Conservation (phyloP, 2,888 invertebrate species). For the Machimus atricapillus region DNA sequence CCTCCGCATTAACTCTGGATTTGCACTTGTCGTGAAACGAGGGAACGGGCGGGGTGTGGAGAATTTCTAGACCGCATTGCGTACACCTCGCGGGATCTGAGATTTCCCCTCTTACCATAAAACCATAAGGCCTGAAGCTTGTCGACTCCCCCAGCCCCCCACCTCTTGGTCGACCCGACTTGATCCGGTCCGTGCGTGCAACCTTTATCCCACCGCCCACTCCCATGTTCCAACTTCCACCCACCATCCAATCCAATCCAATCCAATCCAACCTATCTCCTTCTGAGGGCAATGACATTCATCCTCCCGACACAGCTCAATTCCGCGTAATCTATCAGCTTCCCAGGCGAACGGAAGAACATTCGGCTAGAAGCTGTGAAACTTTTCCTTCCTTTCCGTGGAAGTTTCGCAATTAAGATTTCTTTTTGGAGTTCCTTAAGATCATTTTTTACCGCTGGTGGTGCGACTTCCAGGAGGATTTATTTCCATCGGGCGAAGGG, state of each 20-base stretch:
- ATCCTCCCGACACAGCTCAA: not conserved
- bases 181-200: not conserved
- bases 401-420: conserved; percentile 17
- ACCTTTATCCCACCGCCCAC: not conserved
- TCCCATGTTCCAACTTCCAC: not conserved
- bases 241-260: not conserved
- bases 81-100: not conserved
- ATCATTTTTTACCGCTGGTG: not conserved
- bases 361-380: not conserved
- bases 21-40: not conserved
- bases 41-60: not conserved
- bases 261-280: not conserved
- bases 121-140: not conserved
- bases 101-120: not conserved
- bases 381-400: not conserved
- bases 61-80: conserved; percentile 20
- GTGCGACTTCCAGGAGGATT: not conserved
- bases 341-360: not conserved
- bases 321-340: conserved; percentile 19
- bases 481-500: not conserved
- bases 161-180: not conserved
- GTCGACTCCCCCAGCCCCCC: not conserved
- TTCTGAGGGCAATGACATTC: conserved; percentile 10
- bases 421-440: not conserved
- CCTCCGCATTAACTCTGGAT: conserved; percentile 12